phyloP scores from a whole-genome alignment of 1,140 invertebrate genomes.

The Druon quercuslanigerum region DNA sequence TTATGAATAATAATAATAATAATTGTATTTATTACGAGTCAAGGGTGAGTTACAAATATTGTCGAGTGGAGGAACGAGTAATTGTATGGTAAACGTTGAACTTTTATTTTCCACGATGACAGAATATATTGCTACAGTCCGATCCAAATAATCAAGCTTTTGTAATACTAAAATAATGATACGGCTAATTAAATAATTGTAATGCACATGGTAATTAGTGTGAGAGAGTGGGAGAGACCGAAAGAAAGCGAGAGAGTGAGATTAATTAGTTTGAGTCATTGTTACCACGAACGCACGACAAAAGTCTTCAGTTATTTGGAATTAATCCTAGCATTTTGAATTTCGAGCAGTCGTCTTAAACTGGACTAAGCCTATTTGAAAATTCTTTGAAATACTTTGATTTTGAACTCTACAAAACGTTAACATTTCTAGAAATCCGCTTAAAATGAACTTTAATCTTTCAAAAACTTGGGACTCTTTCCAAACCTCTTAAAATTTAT shows the following conservation, averaged over 20 bases:
- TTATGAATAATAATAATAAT: conserved; percentile 46
- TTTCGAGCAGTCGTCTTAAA: too few relatives aligned
- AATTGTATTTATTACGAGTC: conserved; percentile 59
- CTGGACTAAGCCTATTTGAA: too few relatives aligned
- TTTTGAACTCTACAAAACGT: too few relatives aligned
- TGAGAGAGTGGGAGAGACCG: conserved; percentile 17
- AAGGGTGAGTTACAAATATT: conserved; percentile 40
- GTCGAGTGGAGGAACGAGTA: conserved; percentile 37
- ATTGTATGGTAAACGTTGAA: conserved; percentile 69
- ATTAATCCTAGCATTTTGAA: too few relatives aligned
- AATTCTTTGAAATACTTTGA: too few relatives aligned
- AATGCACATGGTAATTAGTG: conserved; percentile 26
- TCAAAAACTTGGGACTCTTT: too few relatives aligned
- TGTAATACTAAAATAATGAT: conserved; percentile 72
- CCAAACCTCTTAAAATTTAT: too few relatives aligned
- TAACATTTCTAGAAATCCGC: too few relatives aligned
- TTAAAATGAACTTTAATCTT: too few relatives aligned
- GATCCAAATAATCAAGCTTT: conserved; percentile 75
- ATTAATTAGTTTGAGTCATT: conserved; percentile 3
- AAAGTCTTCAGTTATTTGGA: neutral
- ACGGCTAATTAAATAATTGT: conserved; percentile 41
- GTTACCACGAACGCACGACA: conserved; percentile 21
- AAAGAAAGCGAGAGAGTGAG: conserved; percentile 28
- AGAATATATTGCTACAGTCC: conserved; percentile 74
- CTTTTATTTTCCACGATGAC: conserved; percentile 72